A percentile compares a stretch with the other conserved stretches of the same genome.
Conservation (phyloP, 2,113 vertebrate species). For the Ciconia boyciana region DNA sequence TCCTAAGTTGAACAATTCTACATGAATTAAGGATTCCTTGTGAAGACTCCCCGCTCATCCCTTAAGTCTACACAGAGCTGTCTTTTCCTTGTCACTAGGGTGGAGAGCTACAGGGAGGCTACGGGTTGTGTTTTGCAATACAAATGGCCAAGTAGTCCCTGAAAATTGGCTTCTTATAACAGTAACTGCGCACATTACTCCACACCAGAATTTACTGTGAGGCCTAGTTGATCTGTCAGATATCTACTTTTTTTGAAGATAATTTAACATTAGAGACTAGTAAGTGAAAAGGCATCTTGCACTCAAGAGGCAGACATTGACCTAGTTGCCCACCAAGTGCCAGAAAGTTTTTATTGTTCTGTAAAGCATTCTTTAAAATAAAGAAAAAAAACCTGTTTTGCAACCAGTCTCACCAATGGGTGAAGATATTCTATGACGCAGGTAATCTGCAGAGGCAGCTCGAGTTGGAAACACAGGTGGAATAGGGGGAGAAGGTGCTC, state of each 20-base stretch:
- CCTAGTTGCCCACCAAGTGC: not conserved
- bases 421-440: slow-evolving; percentile 81
- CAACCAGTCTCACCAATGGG: slow-evolving; percentile 67
- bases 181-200: not conserved
- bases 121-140: not conserved
- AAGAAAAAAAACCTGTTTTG: too few relatives aligned
- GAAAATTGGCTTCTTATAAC: not conserved
- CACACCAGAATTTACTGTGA: not conserved
- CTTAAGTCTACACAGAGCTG: not conserved
- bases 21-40: not conserved
- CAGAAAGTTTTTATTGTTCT: not conserved
- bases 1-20: not conserved
- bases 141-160: not conserved
- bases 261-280: not conserved
- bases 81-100: not conserved
- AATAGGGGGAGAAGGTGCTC: slow-evolving; percentile 84
- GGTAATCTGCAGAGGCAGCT: slow-evolving; percentile 88
- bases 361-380: not conserved
- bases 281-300: not conserved
- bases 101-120: not conserved
- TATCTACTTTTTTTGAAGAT: not conserved
- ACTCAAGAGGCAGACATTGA: not conserved
- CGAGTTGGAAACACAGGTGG: slow-evolving; percentile 82
- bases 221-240: not conserved
- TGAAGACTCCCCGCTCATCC: not conserved